Percentiles rank a stretch among this genome's conserved stretches.
Evolutionary conservation across 2,888 invertebrate species (phyloP).

Genomic region (Phaonia tiefii): DNA sequence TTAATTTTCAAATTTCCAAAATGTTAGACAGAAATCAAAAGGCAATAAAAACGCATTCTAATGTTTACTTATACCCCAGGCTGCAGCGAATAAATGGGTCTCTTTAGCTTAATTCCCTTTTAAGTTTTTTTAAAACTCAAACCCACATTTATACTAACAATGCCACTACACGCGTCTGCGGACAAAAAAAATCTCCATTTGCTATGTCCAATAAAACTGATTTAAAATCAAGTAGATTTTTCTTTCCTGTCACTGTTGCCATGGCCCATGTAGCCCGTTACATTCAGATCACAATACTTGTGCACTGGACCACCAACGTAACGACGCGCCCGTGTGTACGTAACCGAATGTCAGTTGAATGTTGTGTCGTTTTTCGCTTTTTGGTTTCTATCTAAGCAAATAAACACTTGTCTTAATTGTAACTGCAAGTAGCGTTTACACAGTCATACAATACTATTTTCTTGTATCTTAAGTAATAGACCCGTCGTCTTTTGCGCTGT

Average conservation of each 20-base stretch:
- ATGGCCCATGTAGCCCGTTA: neutral
- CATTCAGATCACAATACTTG: slow-evolving; percentile 4
- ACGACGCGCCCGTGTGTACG: neutral
- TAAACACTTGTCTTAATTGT: slow-evolving; percentile 79
- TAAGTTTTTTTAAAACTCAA: slow-evolving; percentile 20
- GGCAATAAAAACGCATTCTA: too few relatives aligned
- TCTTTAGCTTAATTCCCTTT: too few relatives aligned
- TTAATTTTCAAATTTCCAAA: too few relatives aligned
- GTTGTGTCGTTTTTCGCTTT: slow-evolving; percentile 28
- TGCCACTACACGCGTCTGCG: neutral
- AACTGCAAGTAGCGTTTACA: slow-evolving; percentile 66
- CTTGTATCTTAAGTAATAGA: slow-evolving; percentile 65
- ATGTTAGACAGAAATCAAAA: too few relatives aligned
- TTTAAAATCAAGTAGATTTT: slow-evolving; percentile 39
- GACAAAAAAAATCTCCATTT: neutral
- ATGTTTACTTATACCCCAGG: too few relatives aligned
- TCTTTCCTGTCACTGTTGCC: neutral
- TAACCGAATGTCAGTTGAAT: slow-evolving; percentile 45
- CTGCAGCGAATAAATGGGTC: too few relatives aligned
- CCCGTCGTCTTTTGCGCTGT: slow-evolving; percentile 46
- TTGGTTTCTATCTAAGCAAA: slow-evolving; percentile 70
- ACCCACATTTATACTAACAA: slow-evolving; percentile 53
- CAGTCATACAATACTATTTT: too few relatives aligned
- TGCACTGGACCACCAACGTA: slow-evolving; percentile 61
- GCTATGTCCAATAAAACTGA: slow-evolving; percentile 20